Evolutionary conservation across 1,140 invertebrate species (phyloP).

Genomic region (Orchesella cincta): DNA sequence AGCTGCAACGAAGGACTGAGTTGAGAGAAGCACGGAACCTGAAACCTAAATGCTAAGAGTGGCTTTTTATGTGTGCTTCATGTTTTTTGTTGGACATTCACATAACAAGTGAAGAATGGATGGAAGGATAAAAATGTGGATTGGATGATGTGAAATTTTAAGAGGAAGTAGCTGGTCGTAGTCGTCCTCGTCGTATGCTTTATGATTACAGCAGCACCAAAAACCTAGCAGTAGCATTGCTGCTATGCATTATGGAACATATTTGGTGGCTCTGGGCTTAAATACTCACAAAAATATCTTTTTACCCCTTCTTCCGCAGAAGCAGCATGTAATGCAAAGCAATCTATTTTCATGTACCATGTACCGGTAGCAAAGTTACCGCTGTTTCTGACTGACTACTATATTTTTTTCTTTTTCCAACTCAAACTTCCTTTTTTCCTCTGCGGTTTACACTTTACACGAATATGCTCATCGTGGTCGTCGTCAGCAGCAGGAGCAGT

Average conservation of each 20-base stretch:
- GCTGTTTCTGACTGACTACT: no score
- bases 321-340: neutral
- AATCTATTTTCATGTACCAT: neutral
- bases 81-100: neutral
- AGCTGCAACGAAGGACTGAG: constrained; percentile 1
- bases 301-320: neutral
- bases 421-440: no score
- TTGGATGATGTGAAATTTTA: neutral
- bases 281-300: neutral
- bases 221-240: no score
- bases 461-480: no score
- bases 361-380: no score
- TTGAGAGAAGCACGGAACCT: neutral
- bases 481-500: no score
- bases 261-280: no score
- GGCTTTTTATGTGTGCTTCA: neutral
- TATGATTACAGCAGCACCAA: no score
- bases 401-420: no score
- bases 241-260: neutral
- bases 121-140: neutral
- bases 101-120: neutral
- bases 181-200: neutral
- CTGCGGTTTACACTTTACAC: no score
- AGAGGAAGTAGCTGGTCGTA: neutral
- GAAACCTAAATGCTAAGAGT: constrained; percentile 7